phyloP scores from a whole-genome alignment of 2,113 vertebrate species.

The Spermophilus dauricus region DNA sequence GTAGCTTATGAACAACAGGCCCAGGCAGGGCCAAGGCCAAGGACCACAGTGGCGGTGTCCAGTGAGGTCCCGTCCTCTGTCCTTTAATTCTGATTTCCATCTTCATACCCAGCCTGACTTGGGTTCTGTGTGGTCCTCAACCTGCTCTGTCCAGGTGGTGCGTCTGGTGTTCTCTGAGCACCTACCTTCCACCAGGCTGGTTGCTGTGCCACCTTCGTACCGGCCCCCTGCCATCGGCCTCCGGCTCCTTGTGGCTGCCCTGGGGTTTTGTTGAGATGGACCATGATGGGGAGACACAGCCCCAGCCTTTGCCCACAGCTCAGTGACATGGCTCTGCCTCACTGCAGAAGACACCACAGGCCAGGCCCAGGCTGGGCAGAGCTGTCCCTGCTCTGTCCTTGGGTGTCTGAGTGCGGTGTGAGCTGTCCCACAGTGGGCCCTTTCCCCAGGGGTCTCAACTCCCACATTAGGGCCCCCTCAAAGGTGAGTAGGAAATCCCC shows the following conservation, averaged over 20 bases:
- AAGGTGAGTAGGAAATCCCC: too few relatives aligned
- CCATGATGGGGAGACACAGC: rapidly evolving
- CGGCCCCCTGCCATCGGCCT: rapidly evolving
- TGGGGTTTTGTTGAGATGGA: neutral
- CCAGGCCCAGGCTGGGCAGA: neutral
- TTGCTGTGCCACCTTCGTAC: rapidly evolving
- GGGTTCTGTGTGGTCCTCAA: too few relatives aligned
- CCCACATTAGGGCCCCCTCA: too few relatives aligned
- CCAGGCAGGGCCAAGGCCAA: too few relatives aligned
- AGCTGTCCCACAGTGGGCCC: neutral
- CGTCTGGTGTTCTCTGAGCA: neutral
- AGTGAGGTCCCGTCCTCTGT: neutral
- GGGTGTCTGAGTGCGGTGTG: rapidly evolving
- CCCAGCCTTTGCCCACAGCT: too few relatives aligned
- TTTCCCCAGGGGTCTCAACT: neutral
- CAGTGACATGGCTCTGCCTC: neutral
- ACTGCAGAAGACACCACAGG: neutral
- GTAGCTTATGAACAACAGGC: neutral
- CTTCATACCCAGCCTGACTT: neutral
- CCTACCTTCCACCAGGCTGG: neutral
- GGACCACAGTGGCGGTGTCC: too few relatives aligned
- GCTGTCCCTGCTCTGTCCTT: neutral
- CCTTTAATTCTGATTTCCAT: neutral
- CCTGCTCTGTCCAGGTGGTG: too few relatives aligned
- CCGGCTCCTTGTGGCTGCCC: neutral